Evolutionary conservation across 2,888 invertebrate species (phyloP).

Genomic region (Bombyx huttoni): DNA sequence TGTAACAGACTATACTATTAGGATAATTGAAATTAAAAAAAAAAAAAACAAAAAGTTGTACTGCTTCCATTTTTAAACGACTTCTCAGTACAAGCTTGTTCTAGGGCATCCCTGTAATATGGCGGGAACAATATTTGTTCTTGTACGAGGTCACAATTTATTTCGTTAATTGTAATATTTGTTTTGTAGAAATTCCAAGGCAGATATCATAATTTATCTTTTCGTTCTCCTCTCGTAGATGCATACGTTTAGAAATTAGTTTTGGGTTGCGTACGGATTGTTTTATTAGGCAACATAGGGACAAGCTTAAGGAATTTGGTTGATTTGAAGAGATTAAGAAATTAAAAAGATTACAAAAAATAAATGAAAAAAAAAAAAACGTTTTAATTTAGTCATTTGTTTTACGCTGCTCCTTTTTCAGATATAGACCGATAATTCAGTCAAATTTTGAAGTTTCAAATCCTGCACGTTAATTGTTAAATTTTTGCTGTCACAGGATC

Average conservation of each 20-base stretch:
- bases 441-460: too few species aligned
- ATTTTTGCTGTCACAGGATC: too few species aligned
- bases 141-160: too few species aligned
- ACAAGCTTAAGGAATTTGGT: neutral
- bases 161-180: neutral
- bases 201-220: too few species aligned
- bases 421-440: too few species aligned
- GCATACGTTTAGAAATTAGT: neutral
- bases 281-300: neutral
- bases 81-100: too few species aligned
- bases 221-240: neutral
- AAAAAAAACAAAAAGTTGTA: neutral
- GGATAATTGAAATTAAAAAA: neutral
- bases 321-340: neutral
- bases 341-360: neutral
- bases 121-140: too few species aligned
- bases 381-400: neutral
- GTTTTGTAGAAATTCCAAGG: neutral
- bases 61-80: neutral
- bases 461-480: too few species aligned
- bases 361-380: neutral
- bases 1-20: neutral
- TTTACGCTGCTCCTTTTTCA: too few species aligned
- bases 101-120: too few species aligned
- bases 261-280: neutral